Evolutionary conservation across 2,888 invertebrate genomes (phyloP).

Genomic region (Tipula lateralis): DNA sequence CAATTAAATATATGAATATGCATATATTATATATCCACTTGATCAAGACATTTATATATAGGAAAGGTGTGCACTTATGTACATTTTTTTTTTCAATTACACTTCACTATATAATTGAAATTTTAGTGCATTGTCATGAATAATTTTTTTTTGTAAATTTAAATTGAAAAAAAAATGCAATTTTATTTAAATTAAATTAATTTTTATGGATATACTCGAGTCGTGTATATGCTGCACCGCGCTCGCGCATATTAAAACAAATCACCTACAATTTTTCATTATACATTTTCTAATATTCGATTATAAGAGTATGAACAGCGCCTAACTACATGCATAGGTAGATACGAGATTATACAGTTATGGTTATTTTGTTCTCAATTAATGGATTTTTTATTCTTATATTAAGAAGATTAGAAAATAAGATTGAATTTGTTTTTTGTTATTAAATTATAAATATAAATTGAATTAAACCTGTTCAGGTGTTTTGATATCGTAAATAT

Average conservation of each 20-base stretch:
- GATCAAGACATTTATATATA: neutral
- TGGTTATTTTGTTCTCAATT: constrained; percentile 11
- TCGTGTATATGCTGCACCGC: neutral
- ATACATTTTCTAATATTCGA: neutral
- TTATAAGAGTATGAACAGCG: neutral
- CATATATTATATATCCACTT: neutral
- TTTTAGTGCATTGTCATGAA: constrained; percentile 24
- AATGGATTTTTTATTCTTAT: neutral
- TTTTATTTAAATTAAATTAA: neutral
- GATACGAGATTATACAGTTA: neutral
- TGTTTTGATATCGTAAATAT: neutral
- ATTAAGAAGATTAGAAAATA: neutral
- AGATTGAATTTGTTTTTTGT: neutral
- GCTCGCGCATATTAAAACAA: neutral
- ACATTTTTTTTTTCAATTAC: neutral
- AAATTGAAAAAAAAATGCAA: constrained; percentile 7
- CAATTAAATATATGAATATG: too few relatives aligned
- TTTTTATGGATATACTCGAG: neutral
- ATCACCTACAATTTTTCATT: constrained; percentile 19
- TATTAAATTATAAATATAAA: constrained; percentile 19
- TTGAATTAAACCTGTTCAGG: constrained; percentile 19
- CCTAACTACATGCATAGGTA: neutral
- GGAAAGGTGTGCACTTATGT: neutral
- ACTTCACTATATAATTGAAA: neutral
- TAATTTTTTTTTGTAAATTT: neutral